Evolutionary conservation across 2,113 vertebrate species (phyloP).

Genomic region (Pelodiscus sinensis): DNA sequence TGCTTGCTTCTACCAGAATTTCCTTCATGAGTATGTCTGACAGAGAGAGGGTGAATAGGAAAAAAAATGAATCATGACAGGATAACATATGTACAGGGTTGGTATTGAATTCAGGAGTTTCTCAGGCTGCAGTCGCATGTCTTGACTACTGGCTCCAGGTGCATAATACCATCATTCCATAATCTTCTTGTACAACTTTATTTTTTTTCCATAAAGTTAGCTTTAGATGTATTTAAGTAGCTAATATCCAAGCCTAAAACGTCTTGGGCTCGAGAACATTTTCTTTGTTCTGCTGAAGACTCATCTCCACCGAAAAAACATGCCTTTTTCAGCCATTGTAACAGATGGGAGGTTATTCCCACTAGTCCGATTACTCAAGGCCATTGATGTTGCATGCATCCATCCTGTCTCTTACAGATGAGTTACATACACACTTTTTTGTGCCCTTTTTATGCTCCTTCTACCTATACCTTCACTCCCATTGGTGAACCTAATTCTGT

Average conservation of each 20-base stretch:
- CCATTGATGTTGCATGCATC: neutral
- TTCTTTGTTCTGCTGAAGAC: neutral
- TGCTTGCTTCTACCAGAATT: neutral
- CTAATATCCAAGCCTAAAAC: neutral
- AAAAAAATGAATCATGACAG: neutral
- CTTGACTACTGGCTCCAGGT: neutral
- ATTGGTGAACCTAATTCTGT: neutral
- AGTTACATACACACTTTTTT: neutral
- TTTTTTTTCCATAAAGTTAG: neutral
- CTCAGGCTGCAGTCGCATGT: neutral
- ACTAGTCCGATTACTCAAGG: neutral
- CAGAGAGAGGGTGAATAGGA: neutral
- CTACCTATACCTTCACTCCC: neutral
- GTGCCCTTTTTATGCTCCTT: neutral
- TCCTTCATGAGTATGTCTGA: neutral
- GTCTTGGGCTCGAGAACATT: neutral
- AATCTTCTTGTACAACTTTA: neutral
- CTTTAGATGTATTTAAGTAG: neutral
- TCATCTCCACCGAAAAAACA: neutral
- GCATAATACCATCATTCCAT: neutral
- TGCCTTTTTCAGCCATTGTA: neutral
- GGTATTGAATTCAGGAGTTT: neutral
- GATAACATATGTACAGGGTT: neutral
- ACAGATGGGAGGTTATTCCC: neutral
- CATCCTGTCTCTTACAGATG: neutral